phyloP scores from a whole-genome alignment of 2,797 vertebrate genomes.

The Discoglossus pictus region DNA sequence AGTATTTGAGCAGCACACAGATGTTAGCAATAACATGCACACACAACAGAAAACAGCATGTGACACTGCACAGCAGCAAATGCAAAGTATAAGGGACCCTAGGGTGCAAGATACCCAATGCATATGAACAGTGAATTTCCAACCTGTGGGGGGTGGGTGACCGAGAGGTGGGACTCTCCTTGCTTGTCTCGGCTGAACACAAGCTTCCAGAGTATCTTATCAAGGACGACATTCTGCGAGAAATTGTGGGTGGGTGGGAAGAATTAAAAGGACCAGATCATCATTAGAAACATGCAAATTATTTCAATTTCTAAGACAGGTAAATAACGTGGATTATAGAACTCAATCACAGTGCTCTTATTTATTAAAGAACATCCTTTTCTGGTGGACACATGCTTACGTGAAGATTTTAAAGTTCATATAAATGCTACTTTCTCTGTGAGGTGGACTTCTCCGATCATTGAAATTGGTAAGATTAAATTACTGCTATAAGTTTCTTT shows the following conservation, averaged over 20 bases:
- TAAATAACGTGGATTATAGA: constrained; percentile 7
- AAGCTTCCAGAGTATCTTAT: constrained; percentile 97
- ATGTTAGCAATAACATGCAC: constrained; percentile 26
- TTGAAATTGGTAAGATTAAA: too few species aligned
- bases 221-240: constrained; percentile 97
- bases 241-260: constrained; percentile 79
- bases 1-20: too few species aligned
- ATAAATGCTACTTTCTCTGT: too few species aligned
- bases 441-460: too few species aligned
- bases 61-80: constrained; percentile 45
- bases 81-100: constrained; percentile 32
- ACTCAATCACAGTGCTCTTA: constrained; percentile 24
- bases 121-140: constrained; percentile 74
- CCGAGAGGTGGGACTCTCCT: constrained; percentile 84
- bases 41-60: constrained; percentile 22
- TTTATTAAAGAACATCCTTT: constrained; percentile 1
- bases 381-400: constrained; percentile 5
- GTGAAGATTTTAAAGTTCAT: constrained; percentile 18
- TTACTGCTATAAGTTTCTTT: too few species aligned
- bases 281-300: constrained; percentile 61
- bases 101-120: constrained; percentile 45
- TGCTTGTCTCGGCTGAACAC: constrained; percentile 97
- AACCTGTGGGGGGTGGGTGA: constrained; percentile 90
- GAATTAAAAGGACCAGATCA: constrained; percentile 82
- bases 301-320: constrained; percentile 12